phyloP scores from a whole-genome alignment of 1,140 invertebrate species.

The Micrasema longulum region DNA sequence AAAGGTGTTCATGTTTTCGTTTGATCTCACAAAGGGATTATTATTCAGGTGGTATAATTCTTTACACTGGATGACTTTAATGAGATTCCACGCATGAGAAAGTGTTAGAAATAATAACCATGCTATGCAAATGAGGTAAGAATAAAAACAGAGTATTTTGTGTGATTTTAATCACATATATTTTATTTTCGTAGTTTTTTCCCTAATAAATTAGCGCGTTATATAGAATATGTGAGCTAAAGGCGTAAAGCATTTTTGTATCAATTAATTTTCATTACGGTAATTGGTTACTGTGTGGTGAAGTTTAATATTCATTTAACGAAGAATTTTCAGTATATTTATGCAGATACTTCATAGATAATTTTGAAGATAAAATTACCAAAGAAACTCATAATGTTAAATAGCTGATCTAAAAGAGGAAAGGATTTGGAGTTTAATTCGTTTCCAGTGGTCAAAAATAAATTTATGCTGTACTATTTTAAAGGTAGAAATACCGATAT shows the following conservation, averaged over 20 bases:
- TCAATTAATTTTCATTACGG: slow-evolving; percentile 30
- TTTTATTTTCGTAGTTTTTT: slow-evolving; percentile 23
- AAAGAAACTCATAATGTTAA: too few species aligned
- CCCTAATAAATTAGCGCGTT: slow-evolving; percentile 16
- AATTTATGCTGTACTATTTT: too few species aligned
- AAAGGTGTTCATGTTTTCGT: slow-evolving; percentile 20
- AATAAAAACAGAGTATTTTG: slow-evolving; percentile 3
- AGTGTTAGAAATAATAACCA: slow-evolving; percentile 36
- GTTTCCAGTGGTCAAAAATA: too few species aligned
- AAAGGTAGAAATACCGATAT: too few species aligned
- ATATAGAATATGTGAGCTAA: too few species aligned
- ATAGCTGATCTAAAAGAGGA: too few species aligned
- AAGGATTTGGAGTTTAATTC: too few species aligned
- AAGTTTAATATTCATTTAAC: neutral
- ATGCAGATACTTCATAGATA: too few species aligned
- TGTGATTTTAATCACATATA: slow-evolving; percentile 26
- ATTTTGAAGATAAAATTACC: too few species aligned
- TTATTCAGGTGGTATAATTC: slow-evolving; percentile 27
- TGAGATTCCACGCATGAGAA: slow-evolving; percentile 25
- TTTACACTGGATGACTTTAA: slow-evolving; percentile 29
- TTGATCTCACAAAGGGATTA: slow-evolving; percentile 37
- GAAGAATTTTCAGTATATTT: too few species aligned
- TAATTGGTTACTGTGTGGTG: neutral
- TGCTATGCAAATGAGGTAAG: slow-evolving; percentile 35
- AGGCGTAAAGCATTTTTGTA: slow-evolving; percentile 14